These are phyloP conservation scores for Autographa pulchrina DNA, from an alignment of 2,888 invertebrate species.

Conservation along the genomic window DNA sequence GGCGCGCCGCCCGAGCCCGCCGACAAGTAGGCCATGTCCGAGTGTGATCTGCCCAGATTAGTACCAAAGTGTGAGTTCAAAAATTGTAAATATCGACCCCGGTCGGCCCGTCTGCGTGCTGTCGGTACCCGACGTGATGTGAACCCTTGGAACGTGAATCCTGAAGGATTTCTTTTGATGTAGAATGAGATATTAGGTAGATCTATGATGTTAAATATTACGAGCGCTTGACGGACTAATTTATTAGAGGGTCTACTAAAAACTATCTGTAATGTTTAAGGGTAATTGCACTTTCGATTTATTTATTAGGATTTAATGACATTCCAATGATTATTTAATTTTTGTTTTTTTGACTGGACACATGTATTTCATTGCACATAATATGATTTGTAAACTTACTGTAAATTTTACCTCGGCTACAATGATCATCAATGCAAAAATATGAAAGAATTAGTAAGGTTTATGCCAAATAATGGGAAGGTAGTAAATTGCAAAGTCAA, in stretches of 20 bases:
- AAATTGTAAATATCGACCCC: conserved; percentile 62
- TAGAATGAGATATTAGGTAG: conserved; percentile 67
- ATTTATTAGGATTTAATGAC: conserved; percentile 60
- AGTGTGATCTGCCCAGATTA: conserved; percentile 53
- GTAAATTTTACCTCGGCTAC: not conserved
- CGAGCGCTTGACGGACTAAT: conserved; percentile 73
- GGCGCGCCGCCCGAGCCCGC: conserved; percentile 83
- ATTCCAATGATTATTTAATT: conserved; percentile 60
- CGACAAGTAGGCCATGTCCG: conserved; percentile 76
- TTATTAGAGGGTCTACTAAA: conserved; percentile 63
- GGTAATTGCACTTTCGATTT: conserved; percentile 82
- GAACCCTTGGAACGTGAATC: conserved; percentile 56
- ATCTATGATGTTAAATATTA: conserved; percentile 69
- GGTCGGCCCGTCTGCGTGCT: conserved; percentile 50
- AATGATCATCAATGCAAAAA: not conserved
- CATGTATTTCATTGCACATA: conserved; percentile 20
- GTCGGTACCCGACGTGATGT: conserved; percentile 56
- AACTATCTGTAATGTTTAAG: conserved; percentile 63
- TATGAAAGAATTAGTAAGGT: not conserved
- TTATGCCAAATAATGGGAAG: not conserved
- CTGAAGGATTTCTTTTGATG: conserved; percentile 65
- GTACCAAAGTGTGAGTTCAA: conserved; percentile 75
- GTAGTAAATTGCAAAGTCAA: not conserved
- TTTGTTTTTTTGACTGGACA: conserved; percentile 16
- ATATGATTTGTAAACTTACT: conserved; percentile 6